Evolutionary conservation across 2,113 vertebrate genomes (phyloP).

Genomic region (Toxotes chatareus): DNA sequence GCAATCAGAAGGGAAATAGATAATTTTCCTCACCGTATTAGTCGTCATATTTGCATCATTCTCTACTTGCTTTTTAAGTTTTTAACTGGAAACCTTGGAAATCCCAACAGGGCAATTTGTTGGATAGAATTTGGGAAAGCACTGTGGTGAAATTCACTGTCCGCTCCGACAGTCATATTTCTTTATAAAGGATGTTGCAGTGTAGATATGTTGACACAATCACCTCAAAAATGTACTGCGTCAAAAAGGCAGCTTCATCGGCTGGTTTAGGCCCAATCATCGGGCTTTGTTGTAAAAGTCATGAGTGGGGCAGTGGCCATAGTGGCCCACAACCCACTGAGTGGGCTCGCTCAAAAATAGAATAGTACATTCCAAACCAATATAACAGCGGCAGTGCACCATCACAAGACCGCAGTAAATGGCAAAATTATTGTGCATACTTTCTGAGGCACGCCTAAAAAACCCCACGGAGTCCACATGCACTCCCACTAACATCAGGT

Average conservation of each 20-base stretch:
- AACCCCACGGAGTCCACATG: slow-evolving; percentile 81
- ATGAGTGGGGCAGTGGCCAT: slow-evolving; percentile 75
- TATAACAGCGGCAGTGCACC: slow-evolving; percentile 85
- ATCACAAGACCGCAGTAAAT: slow-evolving; percentile 86
- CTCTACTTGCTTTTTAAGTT: slow-evolving; percentile 25
- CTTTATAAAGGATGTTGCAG: slow-evolving; percentile 71
- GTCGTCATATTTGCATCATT: slow-evolving; percentile 61
- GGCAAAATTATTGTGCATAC: slow-evolving; percentile 85
- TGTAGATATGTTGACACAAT: slow-evolving; percentile 77
- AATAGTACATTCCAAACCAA: slow-evolving; percentile 86
- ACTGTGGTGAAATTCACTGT: slow-evolving; percentile 69
- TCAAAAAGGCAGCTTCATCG: slow-evolving; percentile 60
- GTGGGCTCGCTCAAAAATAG: slow-evolving; percentile 83
- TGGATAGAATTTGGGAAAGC: slow-evolving; percentile 72
- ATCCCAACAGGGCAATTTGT: slow-evolving; percentile 72
- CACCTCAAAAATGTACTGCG: slow-evolving; percentile 81
- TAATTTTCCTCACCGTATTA: slow-evolving; percentile 53
- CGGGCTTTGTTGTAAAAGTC: slow-evolving; percentile 74
- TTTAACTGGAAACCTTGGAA: slow-evolving; percentile 68
- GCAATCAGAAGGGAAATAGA: slow-evolving; percentile 53
- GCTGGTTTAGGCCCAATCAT: slow-evolving; percentile 51
- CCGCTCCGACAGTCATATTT: slow-evolving; percentile 65
- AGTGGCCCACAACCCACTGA: slow-evolving; percentile 79
- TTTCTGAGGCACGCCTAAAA: slow-evolving; percentile 84
- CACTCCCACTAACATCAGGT: slow-evolving; percentile 86